Conservation (phyloP, 2,797 vertebrate species). For the Catharus ustulatus region DNA sequence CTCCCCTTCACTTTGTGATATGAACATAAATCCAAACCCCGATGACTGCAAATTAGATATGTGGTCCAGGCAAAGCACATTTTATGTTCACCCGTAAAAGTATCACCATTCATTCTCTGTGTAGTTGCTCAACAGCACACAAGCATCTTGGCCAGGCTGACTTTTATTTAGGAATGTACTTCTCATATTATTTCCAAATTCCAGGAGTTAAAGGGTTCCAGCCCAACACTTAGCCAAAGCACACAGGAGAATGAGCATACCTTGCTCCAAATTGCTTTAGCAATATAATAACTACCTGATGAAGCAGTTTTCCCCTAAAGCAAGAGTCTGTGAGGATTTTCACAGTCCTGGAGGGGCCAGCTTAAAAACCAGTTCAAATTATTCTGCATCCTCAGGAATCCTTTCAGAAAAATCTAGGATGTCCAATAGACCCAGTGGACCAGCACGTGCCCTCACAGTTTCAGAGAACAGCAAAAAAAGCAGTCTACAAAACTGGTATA, state of each 20-base stretch:
- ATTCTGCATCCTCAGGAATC: background rate
- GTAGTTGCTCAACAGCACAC: background rate
- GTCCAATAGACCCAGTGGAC: background rate
- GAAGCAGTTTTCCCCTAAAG: background rate
- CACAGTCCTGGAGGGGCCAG: background rate
- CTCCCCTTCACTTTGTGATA: background rate
- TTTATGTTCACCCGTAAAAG: constrained; percentile 47
- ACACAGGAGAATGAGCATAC: rapidly evolving
- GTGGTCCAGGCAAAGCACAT: background rate
- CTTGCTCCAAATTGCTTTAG: background rate
- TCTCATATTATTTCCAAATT: background rate
- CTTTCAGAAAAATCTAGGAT: background rate
- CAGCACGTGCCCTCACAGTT: rapidly evolving
- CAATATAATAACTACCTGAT: background rate
- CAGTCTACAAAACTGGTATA: background rate
- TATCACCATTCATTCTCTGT: constrained; percentile 13
- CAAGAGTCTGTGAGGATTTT: background rate
- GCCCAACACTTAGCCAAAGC: background rate
- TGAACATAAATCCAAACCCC: constrained; percentile 26
- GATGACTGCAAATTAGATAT: constrained; percentile 19
- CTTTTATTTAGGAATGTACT: background rate
- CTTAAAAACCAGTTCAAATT: background rate
- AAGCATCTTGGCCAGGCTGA: background rate
- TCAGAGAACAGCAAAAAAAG: background rate
- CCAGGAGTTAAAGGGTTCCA: background rate